phyloP scores from a whole-genome alignment of 2,797 vertebrate genomes.

The Dryobates pubescens region DNA sequence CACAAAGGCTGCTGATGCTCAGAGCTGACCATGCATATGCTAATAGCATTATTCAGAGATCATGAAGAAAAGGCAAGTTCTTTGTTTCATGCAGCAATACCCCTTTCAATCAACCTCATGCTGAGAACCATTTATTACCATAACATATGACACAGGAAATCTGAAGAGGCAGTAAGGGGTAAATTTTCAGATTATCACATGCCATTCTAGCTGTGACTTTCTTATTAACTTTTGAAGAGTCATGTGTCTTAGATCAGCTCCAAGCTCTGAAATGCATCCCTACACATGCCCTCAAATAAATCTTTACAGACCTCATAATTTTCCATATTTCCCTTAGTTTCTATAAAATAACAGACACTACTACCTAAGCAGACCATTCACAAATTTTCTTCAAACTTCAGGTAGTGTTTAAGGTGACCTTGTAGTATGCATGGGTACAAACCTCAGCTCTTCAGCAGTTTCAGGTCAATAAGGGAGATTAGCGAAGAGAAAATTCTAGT shows the following conservation, averaged over 20 bases:
- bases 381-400: neutral
- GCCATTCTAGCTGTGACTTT: conserved; percentile 46
- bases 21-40: conserved; percentile 21
- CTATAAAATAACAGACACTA: neutral
- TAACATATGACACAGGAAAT: conserved; percentile 53
- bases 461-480: neutral
- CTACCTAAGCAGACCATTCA: neutral
- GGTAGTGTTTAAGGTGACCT: neutral
- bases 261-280: conserved; percentile 11
- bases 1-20: conserved; percentile 20
- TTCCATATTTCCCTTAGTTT: conserved; percentile 23
- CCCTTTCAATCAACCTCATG: conserved; percentile 64
- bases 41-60: conserved; percentile 41
- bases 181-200: conserved; percentile 64
- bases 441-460: neutral
- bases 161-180: conserved; percentile 45
- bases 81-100: conserved; percentile 31
- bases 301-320: conserved; percentile 12
- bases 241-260: neutral
- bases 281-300: neutral
- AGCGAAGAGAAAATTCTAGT: neutral
- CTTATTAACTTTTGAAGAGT: conserved; percentile 48
- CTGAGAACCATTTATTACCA: conserved; percentile 53
- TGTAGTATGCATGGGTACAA: neutral
- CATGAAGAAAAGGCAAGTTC: conserved; percentile 13